Percentiles rank a stretch among this genome's conserved stretches.
phyloP scores from a whole-genome alignment of 92 coral and sea anemone genomes.

The Parazoanthus swiftii region DNA sequence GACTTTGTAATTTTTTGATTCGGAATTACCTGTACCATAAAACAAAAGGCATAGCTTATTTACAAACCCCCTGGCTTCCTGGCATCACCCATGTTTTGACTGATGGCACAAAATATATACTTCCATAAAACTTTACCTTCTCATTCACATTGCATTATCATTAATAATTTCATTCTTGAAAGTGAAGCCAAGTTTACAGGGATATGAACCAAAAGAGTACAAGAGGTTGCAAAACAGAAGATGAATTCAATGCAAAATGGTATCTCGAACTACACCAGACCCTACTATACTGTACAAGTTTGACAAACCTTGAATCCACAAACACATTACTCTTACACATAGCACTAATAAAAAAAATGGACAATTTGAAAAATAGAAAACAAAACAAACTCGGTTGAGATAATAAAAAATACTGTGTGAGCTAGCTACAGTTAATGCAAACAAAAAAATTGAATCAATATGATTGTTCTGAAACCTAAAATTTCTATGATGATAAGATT shows the following conservation, averaged over 20 bases:
- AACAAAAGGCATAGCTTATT: not conserved
- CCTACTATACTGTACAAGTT: too few relatives aligned
- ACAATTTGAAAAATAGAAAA: too few relatives aligned
- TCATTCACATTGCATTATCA: too few relatives aligned
- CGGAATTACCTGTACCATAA: not conserved
- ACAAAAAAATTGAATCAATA: not conserved
- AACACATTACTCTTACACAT: not conserved
- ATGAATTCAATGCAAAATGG: not conserved
- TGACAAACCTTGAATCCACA: not conserved
- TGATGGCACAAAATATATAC: too few relatives aligned
- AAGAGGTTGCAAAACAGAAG: not conserved
- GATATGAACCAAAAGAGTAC: not conserved
- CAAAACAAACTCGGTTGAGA: not conserved
- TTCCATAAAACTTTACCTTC: not conserved
- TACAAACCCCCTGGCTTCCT: not conserved
- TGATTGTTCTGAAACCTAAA: not conserved
- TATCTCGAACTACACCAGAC: not conserved
- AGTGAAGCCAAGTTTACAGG: not conserved
- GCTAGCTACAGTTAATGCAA: not conserved
- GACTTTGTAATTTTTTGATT: too few relatives aligned
- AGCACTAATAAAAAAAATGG: not conserved
- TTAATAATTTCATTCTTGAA: slow-evolving; percentile 4
- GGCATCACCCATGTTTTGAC: slow-evolving; percentile 1
- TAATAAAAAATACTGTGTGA: not conserved
- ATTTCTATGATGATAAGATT: not conserved